Conservation (phyloP, 2,888 invertebrate genomes). For the Limnephilus marmoratus region DNA sequence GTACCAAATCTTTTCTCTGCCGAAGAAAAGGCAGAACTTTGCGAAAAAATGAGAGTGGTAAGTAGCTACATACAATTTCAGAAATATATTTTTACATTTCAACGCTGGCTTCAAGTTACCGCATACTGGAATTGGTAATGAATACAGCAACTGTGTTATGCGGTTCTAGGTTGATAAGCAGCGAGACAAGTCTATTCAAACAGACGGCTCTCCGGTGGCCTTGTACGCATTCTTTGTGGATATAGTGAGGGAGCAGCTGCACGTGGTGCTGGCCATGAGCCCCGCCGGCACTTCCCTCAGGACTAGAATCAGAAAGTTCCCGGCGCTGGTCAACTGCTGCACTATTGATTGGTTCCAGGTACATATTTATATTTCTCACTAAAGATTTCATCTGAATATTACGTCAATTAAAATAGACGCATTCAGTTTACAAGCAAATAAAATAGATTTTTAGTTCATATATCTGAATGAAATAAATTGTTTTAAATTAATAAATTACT, state of each 20-base stretch:
- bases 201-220: conserved; percentile 94
- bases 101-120: no score
- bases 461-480: background rate
- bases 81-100: no score
- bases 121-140: no score
- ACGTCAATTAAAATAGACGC: no score
- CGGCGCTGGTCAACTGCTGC: conserved; percentile 95
- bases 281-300: conserved; percentile 92
- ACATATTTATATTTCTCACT: conserved; percentile 10
- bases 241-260: conserved; percentile 92
- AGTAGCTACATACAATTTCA: conserved; percentile 62
- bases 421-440: no score
- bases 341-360: conserved; percentile 97
- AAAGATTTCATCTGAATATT: no score
- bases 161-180: conserved; percentile 86
- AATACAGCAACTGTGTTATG: no score
- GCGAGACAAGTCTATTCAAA: conserved; percentile 90
- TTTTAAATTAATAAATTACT: no score
- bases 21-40: conserved; percentile 93
- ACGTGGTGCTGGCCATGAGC: conserved; percentile 93
- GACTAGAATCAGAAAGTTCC: conserved; percentile 91
- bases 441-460: no score
- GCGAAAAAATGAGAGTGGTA: conserved; percentile 91
- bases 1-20: conserved; percentile 92
- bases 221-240: conserved; percentile 94